phyloP scores from a whole-genome alignment of 2,888 invertebrate genomes.

The Drosophila kuntzei region DNA sequence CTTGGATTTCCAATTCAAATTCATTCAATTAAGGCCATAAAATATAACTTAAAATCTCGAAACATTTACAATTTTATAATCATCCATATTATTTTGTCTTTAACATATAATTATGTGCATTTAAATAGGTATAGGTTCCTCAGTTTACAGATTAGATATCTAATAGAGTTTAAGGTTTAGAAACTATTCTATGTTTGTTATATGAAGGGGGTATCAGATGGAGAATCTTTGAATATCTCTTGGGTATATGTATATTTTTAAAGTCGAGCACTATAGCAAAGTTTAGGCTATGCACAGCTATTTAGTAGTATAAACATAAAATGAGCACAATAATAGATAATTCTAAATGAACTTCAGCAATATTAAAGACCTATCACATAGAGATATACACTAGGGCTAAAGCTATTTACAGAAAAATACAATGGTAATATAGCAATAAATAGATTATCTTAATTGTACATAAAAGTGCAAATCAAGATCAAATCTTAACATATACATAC shows the following conservation, averaged over 20 bases:
- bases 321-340: slow-evolving; percentile 37
- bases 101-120: slow-evolving; percentile 24
- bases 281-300: slow-evolving; percentile 11
- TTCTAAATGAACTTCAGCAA: slow-evolving; percentile 69
- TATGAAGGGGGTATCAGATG: not conserved
- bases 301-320: slow-evolving; percentile 19
- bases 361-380: slow-evolving; percentile 74
- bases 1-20: slow-evolving; percentile 10
- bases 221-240: not conserved
- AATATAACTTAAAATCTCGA: slow-evolving; percentile 11
- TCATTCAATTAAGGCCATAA: not conserved
- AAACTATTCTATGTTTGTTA: slow-evolving; percentile 4
- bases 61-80: slow-evolving; percentile 12
- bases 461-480: slow-evolving; percentile 66
- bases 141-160: slow-evolving; percentile 19
- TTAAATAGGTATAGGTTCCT: slow-evolving; percentile 30
- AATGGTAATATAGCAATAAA: slow-evolving; percentile 43
- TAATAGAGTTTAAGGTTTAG: slow-evolving; percentile 16
- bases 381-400: slow-evolving; percentile 62
- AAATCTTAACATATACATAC: slow-evolving; percentile 40
- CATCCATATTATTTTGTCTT: slow-evolving; percentile 19
- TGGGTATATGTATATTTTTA: slow-evolving; percentile 23
- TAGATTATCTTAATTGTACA: slow-evolving; percentile 59
- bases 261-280: slow-evolving; percentile 28
- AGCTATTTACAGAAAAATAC: slow-evolving; percentile 69